Evolutionary conservation across 2,888 invertebrate species (phyloP), one percentile per base, ranked within the genome.

Genomic region (Cheilosia soror): DNA sequence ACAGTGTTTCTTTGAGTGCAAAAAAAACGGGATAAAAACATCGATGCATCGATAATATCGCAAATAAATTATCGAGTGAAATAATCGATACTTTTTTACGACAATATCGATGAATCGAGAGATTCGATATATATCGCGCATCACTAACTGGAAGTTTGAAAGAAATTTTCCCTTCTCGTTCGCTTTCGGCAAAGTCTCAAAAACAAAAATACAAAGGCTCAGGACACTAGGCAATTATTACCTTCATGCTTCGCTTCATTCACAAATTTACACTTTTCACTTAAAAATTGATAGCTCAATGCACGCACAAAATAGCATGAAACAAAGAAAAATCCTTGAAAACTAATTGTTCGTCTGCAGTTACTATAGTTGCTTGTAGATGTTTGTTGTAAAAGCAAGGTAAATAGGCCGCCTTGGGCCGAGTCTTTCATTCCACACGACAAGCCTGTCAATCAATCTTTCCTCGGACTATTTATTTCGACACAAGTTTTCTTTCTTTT

Each of bases 371-470:
- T 57, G 42, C 37, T 71, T 47, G 65, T 63, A 53, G 58, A 9
- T 9, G 9, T 40, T 40, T 4, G 3, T 47, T 76, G 37, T 29
- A 60, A 15, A 51, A 65, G 37, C 65, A 62, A 72, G 53, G 60
- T 72, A 82, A 60, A 58, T 72, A 62, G 60, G 44, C 65, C 25
- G 11, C 15, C 55, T 71, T 20, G 31, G 53, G 31, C 31, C 20
- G 25, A 42, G n/a, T 63, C 25, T 51, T 40, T 20, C 49, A 5
- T 42, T 29, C 49, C 62, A 57, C 72, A 62, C 58, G n/a, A 55
- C 57, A 72, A 68, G 62, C 72, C 77, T 77, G 77, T 83, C 72
- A 83, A 83, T 83, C 83, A 78, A 83, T 77, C 55, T 82, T 62
- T 49, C 57, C 5, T 68, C 53, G 44, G 72, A 79, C 60, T 55